Percentiles rank a stretch among this genome's conserved stretches.
Evolutionary conservation across 2,113 vertebrate genomes (phyloP).

Genomic region (Oriolus oriolus): DNA sequence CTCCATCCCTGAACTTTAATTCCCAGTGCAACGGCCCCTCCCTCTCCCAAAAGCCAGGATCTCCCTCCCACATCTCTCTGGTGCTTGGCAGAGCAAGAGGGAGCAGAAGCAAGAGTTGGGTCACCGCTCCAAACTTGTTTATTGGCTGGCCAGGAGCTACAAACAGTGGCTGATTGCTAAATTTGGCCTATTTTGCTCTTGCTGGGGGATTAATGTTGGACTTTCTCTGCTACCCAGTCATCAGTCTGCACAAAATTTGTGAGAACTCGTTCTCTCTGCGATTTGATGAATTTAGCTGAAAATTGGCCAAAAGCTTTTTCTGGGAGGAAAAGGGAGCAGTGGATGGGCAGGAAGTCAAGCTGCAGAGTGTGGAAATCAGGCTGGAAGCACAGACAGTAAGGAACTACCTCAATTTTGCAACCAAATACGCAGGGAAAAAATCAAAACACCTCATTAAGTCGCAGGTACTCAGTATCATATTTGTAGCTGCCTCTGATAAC

Average conservation of each 20-base stretch:
- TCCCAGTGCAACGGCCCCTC: neutral
- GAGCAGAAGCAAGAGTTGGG: constrained; percentile 1
- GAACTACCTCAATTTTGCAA: neutral
- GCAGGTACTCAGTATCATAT: neutral
- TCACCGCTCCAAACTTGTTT: constrained; percentile 6
- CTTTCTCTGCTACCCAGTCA: neutral
- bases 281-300: neutral
- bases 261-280: neutral
- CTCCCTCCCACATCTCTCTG: neutral
- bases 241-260: neutral
- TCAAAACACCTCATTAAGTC: neutral
- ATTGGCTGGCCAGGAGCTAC: constrained; percentile 20
- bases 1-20: neutral
- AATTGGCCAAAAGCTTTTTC: neutral
- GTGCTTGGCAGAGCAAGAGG: neutral
- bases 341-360: neutral
- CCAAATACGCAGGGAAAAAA: neutral
- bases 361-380: neutral
- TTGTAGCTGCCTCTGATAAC: neutral
- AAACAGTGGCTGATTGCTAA: constrained; percentile 49
- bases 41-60: neutral
- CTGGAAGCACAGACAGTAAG: neutral
- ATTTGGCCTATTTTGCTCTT: constrained; percentile 29
- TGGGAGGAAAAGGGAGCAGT: neutral
- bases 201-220: neutral